Base-by-base conservation (phyloP, 35 echinoderm and acorn worm species). In the Nesometra sesokonis region DNA sequence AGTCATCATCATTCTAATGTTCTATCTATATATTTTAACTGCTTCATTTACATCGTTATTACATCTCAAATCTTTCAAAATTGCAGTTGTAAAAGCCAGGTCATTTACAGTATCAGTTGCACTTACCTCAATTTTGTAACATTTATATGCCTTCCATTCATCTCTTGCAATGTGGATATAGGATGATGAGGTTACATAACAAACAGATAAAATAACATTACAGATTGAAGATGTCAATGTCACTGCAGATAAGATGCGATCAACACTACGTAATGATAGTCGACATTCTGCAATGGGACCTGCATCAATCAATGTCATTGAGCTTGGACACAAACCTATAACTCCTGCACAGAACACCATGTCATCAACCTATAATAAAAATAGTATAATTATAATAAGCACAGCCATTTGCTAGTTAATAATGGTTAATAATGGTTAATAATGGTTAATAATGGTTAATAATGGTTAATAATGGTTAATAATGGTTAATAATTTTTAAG, bases 301-400 rank as follows among this genome's bases (percentile, higher is more conserved):
- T 13, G 92, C 95, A 82, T 97, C 92, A 82, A 97, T 89, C 7
- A 87, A 34, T 23, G 31, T 43, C 92, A 97, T 93, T 33, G 84
- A 84, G 43, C 92, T 93, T n/a, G 95, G 95, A 80, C 95, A 97
- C 0, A 97, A 80, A 47, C 86, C 80, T 47, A 97, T 86, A 47
- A 89, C 83, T 11, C 95, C 95, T 78, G 95, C 95, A 82, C 86
- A 91, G 82, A 94, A 97, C 21, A 91, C 35, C 17, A 79, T 30
- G 30, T 84, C 84, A 30, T 92, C 92, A 77, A 97, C 87, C 95
- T 97, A 80, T 47, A 43, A 87, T 38, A 46, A 84, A 37, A n/a
- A n/a, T n/a, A n/a, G 76, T 31, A 90, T 57, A 52, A 57, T 29
- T 23, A n/a, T n/a, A n/a, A n/a, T n/a, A n/a, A n/a, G 11, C 47